phyloP scores from a whole-genome alignment of 2,888 invertebrate genomes.

The Tenthredo livida region DNA sequence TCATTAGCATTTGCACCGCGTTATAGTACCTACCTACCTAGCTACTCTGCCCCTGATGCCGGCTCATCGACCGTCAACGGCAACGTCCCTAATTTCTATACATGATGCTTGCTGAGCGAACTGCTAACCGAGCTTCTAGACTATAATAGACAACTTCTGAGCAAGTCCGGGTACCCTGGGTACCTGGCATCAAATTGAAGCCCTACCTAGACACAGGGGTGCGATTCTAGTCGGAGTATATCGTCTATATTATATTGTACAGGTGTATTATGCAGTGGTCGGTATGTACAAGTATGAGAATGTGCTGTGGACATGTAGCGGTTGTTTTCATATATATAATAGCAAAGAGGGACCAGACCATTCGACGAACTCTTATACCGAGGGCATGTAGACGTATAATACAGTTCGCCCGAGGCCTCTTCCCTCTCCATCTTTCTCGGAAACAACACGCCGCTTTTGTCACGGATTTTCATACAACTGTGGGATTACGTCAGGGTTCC shows the following conservation, averaged over 20 bases:
- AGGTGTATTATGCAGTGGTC: constrained; percentile 12
- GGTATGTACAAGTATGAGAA: background rate
- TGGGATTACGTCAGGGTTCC: constrained; percentile 26
- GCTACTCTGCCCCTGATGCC: background rate
- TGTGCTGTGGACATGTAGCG: background rate
- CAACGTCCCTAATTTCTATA: constrained; percentile 44
- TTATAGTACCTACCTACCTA: constrained; percentile 6
- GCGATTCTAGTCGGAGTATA: constrained; percentile 8
- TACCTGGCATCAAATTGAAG: constrained; percentile 27
- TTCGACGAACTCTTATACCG: constrained; percentile 15
- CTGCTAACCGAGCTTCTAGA: constrained; percentile 28
- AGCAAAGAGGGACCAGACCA: background rate
- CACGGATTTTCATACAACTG: constrained; percentile 19
- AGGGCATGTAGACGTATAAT: background rate
- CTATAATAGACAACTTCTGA: constrained; percentile 46
- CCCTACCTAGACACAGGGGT: background rate
- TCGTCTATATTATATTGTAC: constrained; percentile 1
- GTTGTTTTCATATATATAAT: background rate
- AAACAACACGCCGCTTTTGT: constrained; percentile 30
- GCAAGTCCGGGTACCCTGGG: constrained; percentile 27
- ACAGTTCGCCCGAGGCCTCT: background rate
- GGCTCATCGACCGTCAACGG: constrained; percentile 43
- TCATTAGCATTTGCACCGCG: constrained; percentile 45
- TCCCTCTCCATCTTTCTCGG: background rate
- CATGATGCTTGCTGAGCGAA: constrained; percentile 38